Evolutionary conservation across 2,113 vertebrate species (phyloP), one percentile per base, ranked within the genome.

Genomic region (Cebidichthys violaceus): DNA sequence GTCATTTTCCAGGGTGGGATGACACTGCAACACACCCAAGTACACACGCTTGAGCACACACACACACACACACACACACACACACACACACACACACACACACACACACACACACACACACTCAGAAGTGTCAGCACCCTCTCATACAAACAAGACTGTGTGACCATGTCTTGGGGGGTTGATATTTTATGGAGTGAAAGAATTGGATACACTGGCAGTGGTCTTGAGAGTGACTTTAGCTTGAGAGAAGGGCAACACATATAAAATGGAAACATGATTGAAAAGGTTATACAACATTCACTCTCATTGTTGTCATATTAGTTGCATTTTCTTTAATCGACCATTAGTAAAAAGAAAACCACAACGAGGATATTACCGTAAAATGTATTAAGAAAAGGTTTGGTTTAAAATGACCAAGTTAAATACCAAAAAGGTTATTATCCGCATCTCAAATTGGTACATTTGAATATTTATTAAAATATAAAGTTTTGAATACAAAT

Each of bases 1-100:
- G 93, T 95, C 93, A 93, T 93, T 94, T 95, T 94, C 92, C 90
- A 94, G 88, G 91, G 88, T 66, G 81, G 88, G 92, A 93, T 94
- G 93, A 94, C 92, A 94, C 86, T 81, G 88, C 86, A 88, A 86
- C 67, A 84, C 83, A 87, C 75, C 9, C 75, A 47, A 75, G 77
- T 81, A 79, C 82, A 88, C 84, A 89, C 85, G 83, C 87, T 82
- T 64, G 64, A 73, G 75, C 68, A 71, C 85, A 77, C 75, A 52
- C 66, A 41, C 72, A 75, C 76, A 61, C 79, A 75, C 76, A 20
- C 77, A 65, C 45, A 70, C 73, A 60, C 74, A 74, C 72, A 37
- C 66, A 71, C 84, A 75, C 84, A 72, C 77, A 72, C 83, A 65
- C 79, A 41, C 72, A 75, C 76, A 61, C 79, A 75, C 76, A 20